Base-by-base conservation (phyloP, 2,797 vertebrate species). In the Protonibea diacanthus region DNA sequence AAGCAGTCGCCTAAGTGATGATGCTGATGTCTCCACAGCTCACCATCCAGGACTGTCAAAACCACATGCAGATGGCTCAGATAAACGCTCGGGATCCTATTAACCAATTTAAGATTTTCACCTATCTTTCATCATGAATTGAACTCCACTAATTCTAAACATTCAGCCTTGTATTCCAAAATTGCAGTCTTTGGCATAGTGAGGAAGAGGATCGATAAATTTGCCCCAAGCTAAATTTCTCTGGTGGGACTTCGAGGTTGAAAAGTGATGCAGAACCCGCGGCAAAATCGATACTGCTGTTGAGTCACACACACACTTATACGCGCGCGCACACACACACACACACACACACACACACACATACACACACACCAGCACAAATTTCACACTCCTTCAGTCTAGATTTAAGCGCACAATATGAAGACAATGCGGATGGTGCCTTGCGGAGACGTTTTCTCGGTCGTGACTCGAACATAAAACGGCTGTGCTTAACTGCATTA, bases 181-280 rank as follows among this genome's bases (percentile, higher is more conserved):
- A 53, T 10, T 45, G 8, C 60, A 52, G 38, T 20, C 45, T 59
- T 11, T 59, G 47, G 69, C 62, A 53, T 21, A 15, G 44, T 21
- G 15, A 49, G 45, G 33, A 0, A 5, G 20, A 2, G 33, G 78
- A 74, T 89, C 74, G 74, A 88, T 82, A 17, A 1, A 53, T 76
- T 79, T 73, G 63, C 82, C 80, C 63, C 53, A 44, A 81, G 86
- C 85, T 80, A 68, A 71, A 90, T 90, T 69, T 83, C 80, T 83
- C 88, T 81, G 68, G 66, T 83, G 78, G 87, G 89, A 89, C 86
- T 83, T 73, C 7, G 65, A 75, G 84, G 84, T 74, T 83, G 84
- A 88, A 85, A 90, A 92, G 88, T 88, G 90, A 91, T 88, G 86
- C 79, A 85, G 83, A 82, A 85, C 86, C 87, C 57, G 84, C 62